Base-by-base conservation (phyloP, 1,140 invertebrate genomes). In the Chrysomallon squamiferum region DNA sequence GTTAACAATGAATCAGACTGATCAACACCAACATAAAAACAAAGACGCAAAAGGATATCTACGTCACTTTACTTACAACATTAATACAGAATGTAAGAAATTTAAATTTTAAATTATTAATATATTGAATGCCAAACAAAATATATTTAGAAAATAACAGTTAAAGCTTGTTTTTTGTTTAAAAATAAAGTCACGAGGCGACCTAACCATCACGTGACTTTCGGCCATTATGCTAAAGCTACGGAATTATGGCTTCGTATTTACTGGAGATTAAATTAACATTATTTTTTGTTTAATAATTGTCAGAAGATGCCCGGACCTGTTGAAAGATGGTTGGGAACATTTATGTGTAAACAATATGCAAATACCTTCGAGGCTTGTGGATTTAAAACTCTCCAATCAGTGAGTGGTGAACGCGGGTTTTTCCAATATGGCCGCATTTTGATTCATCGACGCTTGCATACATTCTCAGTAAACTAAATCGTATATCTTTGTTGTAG, bases 271-370 rank as follows among this genome's bases (percentile, higher is more conserved):
- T 38, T 43, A 62, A 60, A 47, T 57, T 57, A 66, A 61, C 61
- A 56, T 64, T 69, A 45, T 56, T 62, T 49, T 62, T 43, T 20
- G 35, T 59, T 57, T 52, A 45, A 30, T 49, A 27, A 35, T 49
- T 61, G 15, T 64, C 33, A 60, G 66, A 75, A 70, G 64, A 84
- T 84, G 82, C 73, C 80, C 50, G 73, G 75, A 52, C 75, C 77
- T 41, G 78, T 84, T 15, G 82, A 79, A 71, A 66, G 78, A 76
- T 84, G 82, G 82, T 76, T 84, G 38, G 79, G 79, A 62, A 79
- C 82, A 29, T 82, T 84, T 68, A 79, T 84, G 79, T 84, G 80
- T 71, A 76, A 77, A 68, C 80, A 84, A 60, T 84, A 82, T 72
- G 78, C 82, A 13, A 71, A 77, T 59, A 71, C 68, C 38, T 82